A percentile compares a stretch with the other conserved stretches of the same genome.
phyloP scores from a whole-genome alignment of 2,797 vertebrate genomes.

The Liparis tanakae region DNA sequence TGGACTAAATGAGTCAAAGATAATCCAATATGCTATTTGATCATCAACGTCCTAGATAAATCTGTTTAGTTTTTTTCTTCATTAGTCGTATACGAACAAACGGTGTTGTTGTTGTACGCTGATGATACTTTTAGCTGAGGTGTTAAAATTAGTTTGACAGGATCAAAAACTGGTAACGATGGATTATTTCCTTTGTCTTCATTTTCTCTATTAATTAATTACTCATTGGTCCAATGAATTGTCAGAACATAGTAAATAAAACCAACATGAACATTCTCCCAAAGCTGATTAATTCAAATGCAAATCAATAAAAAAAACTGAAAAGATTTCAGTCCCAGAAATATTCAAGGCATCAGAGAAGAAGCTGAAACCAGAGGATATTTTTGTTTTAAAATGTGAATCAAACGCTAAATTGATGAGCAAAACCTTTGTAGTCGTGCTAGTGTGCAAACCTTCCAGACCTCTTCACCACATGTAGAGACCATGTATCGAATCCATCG shows the following conservation, averaged over 20 bases:
- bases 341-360: background rate
- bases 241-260: background rate
- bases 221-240: background rate
- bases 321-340: background rate
- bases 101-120: too few relatives aligned
- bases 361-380: background rate
- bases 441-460: background rate
- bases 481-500: constrained; percentile 11
- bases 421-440: background rate
- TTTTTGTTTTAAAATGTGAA: background rate
- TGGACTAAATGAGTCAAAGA: background rate
- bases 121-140: background rate
- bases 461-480: background rate
- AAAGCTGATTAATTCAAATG: background rate
- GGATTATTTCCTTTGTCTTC: background rate
- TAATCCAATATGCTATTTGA: background rate
- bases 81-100: background rate
- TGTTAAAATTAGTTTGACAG: background rate
- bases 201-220: background rate
- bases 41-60: background rate
- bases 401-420: background rate
- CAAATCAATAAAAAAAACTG: background rate
- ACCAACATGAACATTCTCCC: background rate
- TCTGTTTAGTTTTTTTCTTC: background rate
- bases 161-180: background rate